These are phyloP conservation scores for Syngnathus scovelli DNA, from an alignment of 2,113 vertebrate species.

Conservation along the genomic window DNA sequence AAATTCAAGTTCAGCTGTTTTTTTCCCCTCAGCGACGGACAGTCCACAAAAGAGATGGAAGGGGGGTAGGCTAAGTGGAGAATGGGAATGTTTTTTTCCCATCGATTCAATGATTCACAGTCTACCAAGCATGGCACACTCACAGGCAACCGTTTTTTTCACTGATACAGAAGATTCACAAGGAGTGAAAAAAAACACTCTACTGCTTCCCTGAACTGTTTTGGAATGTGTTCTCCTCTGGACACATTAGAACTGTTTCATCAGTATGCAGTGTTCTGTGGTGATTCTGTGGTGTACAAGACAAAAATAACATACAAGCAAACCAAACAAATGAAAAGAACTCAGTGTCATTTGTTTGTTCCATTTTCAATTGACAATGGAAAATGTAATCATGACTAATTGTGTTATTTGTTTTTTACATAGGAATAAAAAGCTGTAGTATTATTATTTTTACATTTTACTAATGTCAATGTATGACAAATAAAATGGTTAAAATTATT, in stretches of 20 bases:
- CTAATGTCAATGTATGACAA: too few relatives aligned
- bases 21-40: not conserved
- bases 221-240: not conserved
- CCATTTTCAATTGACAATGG: not conserved
- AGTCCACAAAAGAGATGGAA: slow-evolving; percentile 6
- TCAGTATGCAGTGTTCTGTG: not conserved
- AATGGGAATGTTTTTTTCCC: slow-evolving; percentile 40
- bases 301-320: not conserved
- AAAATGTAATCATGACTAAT: not conserved
- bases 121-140: slow-evolving; percentile 36
- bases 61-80: slow-evolving; percentile 12
- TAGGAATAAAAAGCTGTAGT: too few relatives aligned
- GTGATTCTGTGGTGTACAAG: not conserved
- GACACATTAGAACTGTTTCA: not conserved
- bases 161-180: slow-evolving; percentile 24
- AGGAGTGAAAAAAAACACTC: slow-evolving; percentile 22
- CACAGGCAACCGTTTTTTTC: slow-evolving; percentile 51
- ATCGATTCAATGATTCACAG: slow-evolving; percentile 47
- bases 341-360: not conserved
- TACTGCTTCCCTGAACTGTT: slow-evolving; percentile 8
- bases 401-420: not conserved
- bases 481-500: too few relatives aligned
- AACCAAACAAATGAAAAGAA: not conserved
- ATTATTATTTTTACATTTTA: too few relatives aligned
- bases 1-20: too few relatives aligned